These are phyloP conservation scores for Symphodus melops DNA, from an alignment of 2,113 vertebrate species.

Conservation along the genomic window DNA sequence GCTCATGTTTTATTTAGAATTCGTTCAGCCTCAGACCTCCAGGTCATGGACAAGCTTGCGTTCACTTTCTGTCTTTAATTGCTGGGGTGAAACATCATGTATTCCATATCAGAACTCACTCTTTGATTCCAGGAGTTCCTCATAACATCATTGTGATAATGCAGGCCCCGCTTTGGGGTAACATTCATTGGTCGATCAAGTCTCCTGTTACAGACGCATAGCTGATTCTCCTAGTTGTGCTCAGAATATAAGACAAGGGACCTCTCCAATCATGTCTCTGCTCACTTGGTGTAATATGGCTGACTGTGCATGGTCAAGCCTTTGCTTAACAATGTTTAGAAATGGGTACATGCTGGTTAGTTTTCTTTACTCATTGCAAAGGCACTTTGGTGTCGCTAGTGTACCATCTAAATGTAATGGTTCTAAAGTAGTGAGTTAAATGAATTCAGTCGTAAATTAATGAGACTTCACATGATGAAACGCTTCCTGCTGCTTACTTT, in stretches of 20 bases:
- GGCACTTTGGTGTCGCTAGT: background rate
- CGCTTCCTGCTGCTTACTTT: background rate
- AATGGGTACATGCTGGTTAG: background rate
- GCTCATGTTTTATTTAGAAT: background rate
- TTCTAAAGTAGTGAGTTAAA: background rate
- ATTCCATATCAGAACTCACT: constrained; percentile 20
- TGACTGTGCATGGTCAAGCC: constrained; percentile 7
- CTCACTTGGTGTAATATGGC: background rate
- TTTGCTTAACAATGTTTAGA: background rate
- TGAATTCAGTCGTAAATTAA: constrained; percentile 17
- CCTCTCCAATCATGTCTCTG: background rate
- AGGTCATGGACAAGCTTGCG: constrained; percentile 9
- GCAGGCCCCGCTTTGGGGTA: constrained; percentile 34
- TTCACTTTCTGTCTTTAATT: constrained; percentile 58
- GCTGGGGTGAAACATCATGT: constrained; percentile 38
- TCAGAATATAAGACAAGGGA: background rate
- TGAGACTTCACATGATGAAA: constrained; percentile 5
- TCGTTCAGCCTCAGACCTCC: background rate
- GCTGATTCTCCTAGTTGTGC: background rate
- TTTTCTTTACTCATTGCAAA: background rate
- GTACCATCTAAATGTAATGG: constrained; percentile 21
- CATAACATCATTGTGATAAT: constrained; percentile 49
- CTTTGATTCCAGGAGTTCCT: constrained; percentile 23
- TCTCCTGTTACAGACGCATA: constrained; percentile 39
- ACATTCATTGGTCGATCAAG: constrained; percentile 57